phyloP scores from a whole-genome alignment of 2,888 invertebrate species.

The Eilema sororculum region DNA sequence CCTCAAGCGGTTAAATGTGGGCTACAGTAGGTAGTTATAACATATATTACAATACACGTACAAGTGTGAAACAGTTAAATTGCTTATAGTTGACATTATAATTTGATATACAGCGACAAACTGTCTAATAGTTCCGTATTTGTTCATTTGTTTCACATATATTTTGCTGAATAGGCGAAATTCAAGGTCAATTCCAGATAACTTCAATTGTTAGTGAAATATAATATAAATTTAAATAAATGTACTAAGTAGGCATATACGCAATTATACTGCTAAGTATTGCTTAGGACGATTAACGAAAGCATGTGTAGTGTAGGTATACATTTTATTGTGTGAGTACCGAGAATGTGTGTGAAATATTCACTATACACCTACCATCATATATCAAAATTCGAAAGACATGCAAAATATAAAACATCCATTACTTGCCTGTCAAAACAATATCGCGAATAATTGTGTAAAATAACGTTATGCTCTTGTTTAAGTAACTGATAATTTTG shows the following conservation, averaged over 20 bases:
- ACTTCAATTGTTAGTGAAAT: not conserved
- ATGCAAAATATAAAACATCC: not conserved
- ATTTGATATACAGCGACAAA: constrained; percentile 42
- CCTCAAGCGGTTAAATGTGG: not conserved
- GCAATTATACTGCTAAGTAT: no score
- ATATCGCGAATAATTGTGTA: constrained; percentile 38
- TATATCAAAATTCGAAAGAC: not conserved
- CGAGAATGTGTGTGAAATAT: no score
- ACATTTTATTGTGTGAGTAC: no score
- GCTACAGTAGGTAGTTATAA: no score
- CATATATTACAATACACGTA: constrained; percentile 6
- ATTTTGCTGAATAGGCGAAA: constrained; percentile 21
- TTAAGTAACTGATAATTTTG: constrained; percentile 71
- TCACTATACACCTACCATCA: no score
- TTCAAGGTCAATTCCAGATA: constrained; percentile 20
- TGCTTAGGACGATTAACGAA: not conserved
- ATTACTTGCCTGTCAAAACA: constrained; percentile 13
- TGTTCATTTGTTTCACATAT: constrained; percentile 31
- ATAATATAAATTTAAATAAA: not conserved
- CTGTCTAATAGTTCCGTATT: constrained; percentile 30
- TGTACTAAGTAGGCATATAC: no score
- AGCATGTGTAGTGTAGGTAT: not conserved
- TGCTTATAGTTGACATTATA: constrained; percentile 36
- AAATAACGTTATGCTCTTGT: constrained; percentile 68
- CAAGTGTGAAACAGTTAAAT: constrained; percentile 32